A percentile compares a stretch with the other conserved stretches of the same genome.
phyloP scores from a whole-genome alignment of 2,113 vertebrate genomes.

The Danionella cerebrum region DNA sequence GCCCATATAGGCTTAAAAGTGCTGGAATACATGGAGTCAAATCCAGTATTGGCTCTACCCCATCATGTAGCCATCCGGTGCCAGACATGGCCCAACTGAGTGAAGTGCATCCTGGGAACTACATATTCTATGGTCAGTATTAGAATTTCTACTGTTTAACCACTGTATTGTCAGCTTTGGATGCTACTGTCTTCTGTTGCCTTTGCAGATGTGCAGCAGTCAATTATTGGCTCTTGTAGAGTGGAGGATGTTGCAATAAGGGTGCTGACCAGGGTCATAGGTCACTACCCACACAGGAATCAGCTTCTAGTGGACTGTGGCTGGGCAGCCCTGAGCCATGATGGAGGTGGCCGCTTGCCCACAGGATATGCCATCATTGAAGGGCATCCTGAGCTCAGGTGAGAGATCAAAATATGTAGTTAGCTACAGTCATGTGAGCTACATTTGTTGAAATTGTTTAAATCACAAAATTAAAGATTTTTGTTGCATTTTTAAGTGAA shows the following conservation, averaged over 20 bases:
- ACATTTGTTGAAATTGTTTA: too few relatives aligned
- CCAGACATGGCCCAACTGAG: constrained; percentile 69
- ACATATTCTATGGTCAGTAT: constrained; percentile 71
- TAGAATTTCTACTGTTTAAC: neutral
- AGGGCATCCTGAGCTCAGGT: constrained; percentile 71
- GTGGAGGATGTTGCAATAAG: constrained; percentile 72
- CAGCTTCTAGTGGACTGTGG: constrained; percentile 78
- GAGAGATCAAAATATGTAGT: neutral
- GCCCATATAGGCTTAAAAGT: constrained; percentile 58
- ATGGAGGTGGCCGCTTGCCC: constrained; percentile 57
- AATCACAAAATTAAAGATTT: too few relatives aligned
- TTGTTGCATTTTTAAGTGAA: too few relatives aligned
- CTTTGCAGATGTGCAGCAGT: constrained; percentile 71
- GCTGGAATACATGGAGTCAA: constrained; percentile 60
- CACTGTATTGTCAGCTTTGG: neutral
- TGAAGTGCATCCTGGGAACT: constrained; percentile 80
- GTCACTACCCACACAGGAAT: constrained; percentile 72
- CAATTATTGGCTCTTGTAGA: constrained; percentile 69
- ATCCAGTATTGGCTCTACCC: constrained; percentile 78
- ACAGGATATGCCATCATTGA: constrained; percentile 69
- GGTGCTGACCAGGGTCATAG: constrained; percentile 71
- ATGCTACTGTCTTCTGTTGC: neutral
- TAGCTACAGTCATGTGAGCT: neutral
- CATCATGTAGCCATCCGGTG: constrained; percentile 75
- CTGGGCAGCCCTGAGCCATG: constrained; percentile 69